Percentiles rank a stretch among this genome's conserved stretches.
phyloP scores from a whole-genome alignment of 2,797 vertebrate genomes.

The Setipinna tenuifilis region DNA sequence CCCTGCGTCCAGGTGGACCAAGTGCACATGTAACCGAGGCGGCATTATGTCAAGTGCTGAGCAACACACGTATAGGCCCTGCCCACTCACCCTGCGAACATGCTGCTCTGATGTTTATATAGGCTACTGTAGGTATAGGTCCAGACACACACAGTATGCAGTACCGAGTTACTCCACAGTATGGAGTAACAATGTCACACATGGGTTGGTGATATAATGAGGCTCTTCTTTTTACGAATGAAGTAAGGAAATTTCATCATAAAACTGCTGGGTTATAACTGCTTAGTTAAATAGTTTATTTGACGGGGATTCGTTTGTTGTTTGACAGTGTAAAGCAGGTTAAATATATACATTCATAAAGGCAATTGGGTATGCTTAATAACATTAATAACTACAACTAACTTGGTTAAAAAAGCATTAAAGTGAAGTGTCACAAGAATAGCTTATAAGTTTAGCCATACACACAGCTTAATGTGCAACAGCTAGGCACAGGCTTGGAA shows the following conservation, averaged over 20 bases:
- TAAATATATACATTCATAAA: too few species aligned
- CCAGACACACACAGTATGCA: not conserved
- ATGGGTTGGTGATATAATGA: not conserved
- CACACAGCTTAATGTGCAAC: not conserved
- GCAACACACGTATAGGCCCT: not conserved
- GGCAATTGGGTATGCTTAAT: too few species aligned
- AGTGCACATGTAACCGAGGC: not conserved
- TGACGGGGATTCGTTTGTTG: too few species aligned
- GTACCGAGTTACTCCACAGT: too few species aligned
- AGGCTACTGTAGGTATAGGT: not conserved
- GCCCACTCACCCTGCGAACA: not conserved
- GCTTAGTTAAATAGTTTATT: too few species aligned
- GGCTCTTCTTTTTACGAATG: not conserved
- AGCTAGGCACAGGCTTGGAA: not conserved
- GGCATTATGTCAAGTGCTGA: not conserved
- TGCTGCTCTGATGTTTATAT: too few species aligned
- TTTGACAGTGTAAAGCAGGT: too few species aligned
- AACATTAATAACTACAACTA: too few species aligned
- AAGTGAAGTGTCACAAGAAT: too few species aligned
- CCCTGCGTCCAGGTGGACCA: conserved; percentile 1
- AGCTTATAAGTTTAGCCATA: not conserved
- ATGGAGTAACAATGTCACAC: not conserved
- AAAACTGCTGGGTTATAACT: too few species aligned
- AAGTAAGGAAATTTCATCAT: not conserved
- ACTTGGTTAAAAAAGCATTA: too few species aligned